Percentiles rank a stretch among this genome's conserved stretches.
Evolutionary conservation across 2,888 invertebrate species (phyloP).

Genomic region (Ametastegia equiseti): DNA sequence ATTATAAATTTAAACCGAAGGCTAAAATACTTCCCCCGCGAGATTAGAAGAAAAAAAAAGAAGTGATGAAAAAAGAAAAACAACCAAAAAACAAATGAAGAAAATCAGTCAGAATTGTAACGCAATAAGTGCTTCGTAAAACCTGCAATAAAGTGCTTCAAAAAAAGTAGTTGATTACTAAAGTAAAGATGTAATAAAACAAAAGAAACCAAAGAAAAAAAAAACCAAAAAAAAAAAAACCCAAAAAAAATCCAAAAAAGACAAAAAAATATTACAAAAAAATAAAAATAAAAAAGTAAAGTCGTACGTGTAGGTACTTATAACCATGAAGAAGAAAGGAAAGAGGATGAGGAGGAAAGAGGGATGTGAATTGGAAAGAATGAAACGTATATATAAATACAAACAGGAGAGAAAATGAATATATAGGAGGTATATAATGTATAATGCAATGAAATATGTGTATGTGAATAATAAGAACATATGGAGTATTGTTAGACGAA

Average conservation of each 20-base stretch:
- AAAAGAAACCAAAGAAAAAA: not conserved
- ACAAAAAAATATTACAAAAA: conserved; percentile 56
- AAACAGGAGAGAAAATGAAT: not conserved
- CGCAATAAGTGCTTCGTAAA: conserved; percentile 68
- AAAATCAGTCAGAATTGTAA: conserved; percentile 54
- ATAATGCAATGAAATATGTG: not conserved
- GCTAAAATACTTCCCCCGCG: conserved; percentile 23
- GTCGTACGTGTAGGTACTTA: conserved; percentile 48
- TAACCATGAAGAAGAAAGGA: conserved; percentile 49
- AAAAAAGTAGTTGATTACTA: conserved; percentile 52
- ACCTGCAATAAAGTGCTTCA: conserved; percentile 64
- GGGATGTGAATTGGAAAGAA: not conserved
- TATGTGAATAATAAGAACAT: conserved; percentile 35
- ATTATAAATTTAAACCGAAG: conserved; percentile 8
- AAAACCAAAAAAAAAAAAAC: conserved; percentile 59
- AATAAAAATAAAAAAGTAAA: conserved; percentile 56
- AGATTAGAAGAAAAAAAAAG: not conserved
- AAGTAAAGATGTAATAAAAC: conserved; percentile 29
- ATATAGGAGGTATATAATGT: conserved; percentile 8
- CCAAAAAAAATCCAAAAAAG: conserved; percentile 52
- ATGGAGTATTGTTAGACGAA: conserved; percentile 13
- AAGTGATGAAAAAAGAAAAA: not conserved
- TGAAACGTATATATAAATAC: not conserved
- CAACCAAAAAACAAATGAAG: not conserved
- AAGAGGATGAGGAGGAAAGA: conserved; percentile 31